A percentile compares a stretch with the other conserved stretches of the same genome.
phyloP scores from a whole-genome alignment of 2,888 invertebrate species.

The Drosophila cracens region DNA sequence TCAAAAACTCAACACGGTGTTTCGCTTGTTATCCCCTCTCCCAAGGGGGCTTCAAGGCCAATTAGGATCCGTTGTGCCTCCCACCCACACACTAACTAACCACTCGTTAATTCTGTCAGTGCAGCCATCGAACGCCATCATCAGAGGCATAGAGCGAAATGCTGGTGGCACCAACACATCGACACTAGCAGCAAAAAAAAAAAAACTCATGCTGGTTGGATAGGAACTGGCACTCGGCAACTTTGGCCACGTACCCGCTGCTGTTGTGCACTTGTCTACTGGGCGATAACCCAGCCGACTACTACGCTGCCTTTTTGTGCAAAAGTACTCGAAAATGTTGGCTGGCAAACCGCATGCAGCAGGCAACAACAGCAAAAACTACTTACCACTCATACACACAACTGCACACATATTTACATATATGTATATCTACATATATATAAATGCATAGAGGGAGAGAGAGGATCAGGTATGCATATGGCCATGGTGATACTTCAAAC shows the following conservation, averaged over 20 bases:
- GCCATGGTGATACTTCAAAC: constrained; percentile 34
- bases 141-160: constrained; percentile 11
- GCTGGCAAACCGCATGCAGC: constrained; percentile 61
- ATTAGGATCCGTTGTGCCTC: constrained; percentile 39
- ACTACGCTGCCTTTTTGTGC: constrained; percentile 65
- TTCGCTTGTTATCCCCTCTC: constrained; percentile 21
- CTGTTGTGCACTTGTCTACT: constrained; percentile 53
- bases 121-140: constrained; percentile 67
- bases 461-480: constrained; percentile 47
- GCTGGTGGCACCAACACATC: constrained; percentile 29
- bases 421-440: constrained; percentile 2
- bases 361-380: constrained; percentile 69
- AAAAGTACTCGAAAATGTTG: constrained; percentile 78
- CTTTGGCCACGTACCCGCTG: constrained; percentile 43
- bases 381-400: constrained; percentile 64
- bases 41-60: constrained; percentile 52
- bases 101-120: constrained; percentile 70
- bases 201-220: constrained; percentile 37
- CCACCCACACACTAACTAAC: constrained; percentile 23
- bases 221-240: constrained; percentile 40
- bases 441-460: neutral
- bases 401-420: constrained; percentile 4
- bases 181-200: constrained; percentile 31
- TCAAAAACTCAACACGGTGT: constrained; percentile 10
- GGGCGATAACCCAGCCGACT: constrained; percentile 40